These are phyloP conservation scores for Neoaliturus tenellus DNA, from an alignment of 2,888 invertebrate genomes.

Conservation along the genomic window DNA sequence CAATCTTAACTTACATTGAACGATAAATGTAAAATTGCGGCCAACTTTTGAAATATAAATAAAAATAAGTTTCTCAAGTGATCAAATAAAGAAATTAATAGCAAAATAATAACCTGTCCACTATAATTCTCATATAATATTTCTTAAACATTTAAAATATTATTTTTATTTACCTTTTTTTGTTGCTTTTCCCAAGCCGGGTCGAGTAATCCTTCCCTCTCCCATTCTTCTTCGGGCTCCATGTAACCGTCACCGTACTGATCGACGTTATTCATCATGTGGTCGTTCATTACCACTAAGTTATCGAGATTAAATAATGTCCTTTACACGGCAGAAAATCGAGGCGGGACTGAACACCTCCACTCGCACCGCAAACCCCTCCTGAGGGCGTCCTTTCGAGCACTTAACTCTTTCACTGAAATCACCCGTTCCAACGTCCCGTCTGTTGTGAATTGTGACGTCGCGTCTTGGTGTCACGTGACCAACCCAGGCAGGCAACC, in stretches of 20 bases:
- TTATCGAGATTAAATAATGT: constrained; percentile 39
- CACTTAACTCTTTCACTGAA: constrained; percentile 50
- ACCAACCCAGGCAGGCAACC: not conserved
- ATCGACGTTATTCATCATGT: constrained; percentile 68
- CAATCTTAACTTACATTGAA: too few relatives aligned
- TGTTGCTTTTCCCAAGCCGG: constrained; percentile 99
- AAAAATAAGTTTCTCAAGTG: too few relatives aligned
- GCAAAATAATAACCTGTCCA: not conserved
- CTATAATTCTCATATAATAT: not conserved
- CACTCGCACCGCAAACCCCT: constrained; percentile 60
- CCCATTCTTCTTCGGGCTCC: constrained; percentile 99
- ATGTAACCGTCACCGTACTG: constrained; percentile 89
- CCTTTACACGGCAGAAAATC: constrained; percentile 62
- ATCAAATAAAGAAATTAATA: too few relatives aligned
- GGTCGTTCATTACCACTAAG: constrained; percentile 56
- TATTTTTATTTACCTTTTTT: constrained; percentile 89
- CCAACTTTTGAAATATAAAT: too few relatives aligned
- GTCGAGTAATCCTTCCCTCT: constrained; percentile 99
- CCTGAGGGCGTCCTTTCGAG: constrained; percentile 51
- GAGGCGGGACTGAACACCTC: constrained; percentile 60
- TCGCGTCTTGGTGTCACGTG: constrained; percentile 47
- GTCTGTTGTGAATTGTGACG: constrained; percentile 56
- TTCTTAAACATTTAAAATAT: not conserved
- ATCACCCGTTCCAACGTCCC: constrained; percentile 44
- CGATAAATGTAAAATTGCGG: too few relatives aligned